Evolutionary conservation across 2,113 vertebrate species (phyloP).

Genomic region (Tichodroma muraria): DNA sequence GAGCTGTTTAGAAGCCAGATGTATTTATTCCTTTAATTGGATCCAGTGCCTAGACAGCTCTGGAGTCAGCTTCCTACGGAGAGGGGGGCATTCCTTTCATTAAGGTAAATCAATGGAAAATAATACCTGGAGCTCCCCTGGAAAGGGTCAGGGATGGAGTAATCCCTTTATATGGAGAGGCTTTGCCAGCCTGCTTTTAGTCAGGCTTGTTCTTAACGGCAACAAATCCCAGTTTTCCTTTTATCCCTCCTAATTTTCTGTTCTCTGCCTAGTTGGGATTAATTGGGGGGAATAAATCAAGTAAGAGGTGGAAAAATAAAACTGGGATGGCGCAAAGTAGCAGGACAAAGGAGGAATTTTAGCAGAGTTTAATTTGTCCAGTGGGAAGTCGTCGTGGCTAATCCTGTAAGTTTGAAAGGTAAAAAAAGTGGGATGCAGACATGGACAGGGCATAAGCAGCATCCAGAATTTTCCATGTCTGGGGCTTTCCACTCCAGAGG

Average conservation of each 20-base stretch:
- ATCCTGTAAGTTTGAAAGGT: background rate
- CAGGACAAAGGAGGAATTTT: background rate
- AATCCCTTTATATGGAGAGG: constrained; percentile 1
- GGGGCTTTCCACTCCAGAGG: background rate
- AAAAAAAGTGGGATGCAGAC: background rate
- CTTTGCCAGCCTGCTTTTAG: background rate
- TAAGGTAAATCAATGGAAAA: constrained; percentile 55
- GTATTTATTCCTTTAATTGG: constrained; percentile 50
- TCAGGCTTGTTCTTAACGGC: too few relatives aligned
- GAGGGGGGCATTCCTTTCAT: constrained; percentile 52
- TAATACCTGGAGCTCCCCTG: constrained; percentile 54
- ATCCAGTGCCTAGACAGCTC: constrained; percentile 49
- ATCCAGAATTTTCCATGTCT: background rate
- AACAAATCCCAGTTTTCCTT: background rate
- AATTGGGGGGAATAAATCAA: background rate
- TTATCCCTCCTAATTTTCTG: background rate
- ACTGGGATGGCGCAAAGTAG: background rate
- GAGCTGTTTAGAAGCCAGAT: constrained; percentile 19
- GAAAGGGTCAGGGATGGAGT: constrained; percentile 31
- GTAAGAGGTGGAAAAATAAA: background rate
- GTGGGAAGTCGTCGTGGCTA: background rate
- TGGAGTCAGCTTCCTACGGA: constrained; percentile 43
- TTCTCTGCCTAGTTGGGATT: background rate
- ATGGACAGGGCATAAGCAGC: background rate
- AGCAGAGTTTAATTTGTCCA: fast-evolving